Evolutionary conservation across 2,888 invertebrate species (phyloP).

Genomic region (Gibbula magus): DNA sequence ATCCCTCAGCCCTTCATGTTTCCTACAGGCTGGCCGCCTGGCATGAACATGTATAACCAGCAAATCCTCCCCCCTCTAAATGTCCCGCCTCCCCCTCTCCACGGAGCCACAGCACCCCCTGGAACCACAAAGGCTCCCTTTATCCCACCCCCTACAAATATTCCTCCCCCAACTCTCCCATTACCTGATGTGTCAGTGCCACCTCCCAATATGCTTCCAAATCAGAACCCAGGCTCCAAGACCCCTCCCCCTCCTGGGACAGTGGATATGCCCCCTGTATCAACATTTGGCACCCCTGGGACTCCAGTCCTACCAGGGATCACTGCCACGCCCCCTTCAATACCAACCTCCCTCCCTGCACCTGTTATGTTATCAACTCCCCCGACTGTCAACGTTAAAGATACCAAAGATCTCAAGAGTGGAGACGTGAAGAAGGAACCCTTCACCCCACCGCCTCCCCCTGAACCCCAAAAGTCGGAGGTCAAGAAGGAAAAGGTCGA

Average conservation of each 20-base stretch:
- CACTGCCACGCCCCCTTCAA: slow-evolving; percentile 34
- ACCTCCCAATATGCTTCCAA: neutral
- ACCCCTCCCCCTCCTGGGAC: slow-evolving; percentile 39
- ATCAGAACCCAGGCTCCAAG: slow-evolving; percentile 33
- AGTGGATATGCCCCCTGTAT: slow-evolving; percentile 25
- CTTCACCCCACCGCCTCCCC: slow-evolving; percentile 11
- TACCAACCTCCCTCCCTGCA: slow-evolving; percentile 40
- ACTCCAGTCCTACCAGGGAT: neutral
- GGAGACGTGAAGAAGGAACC: neutral
- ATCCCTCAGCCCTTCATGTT: slow-evolving; percentile 31
- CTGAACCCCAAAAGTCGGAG: neutral
- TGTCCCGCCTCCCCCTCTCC: slow-evolving; percentile 25
- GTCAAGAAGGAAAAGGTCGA: neutral
- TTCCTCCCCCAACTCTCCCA: slow-evolving; percentile 22
- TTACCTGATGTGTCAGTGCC: neutral
- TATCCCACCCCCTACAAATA: slow-evolving; percentile 27
- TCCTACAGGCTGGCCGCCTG: slow-evolving; percentile 31
- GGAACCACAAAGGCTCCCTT: slow-evolving; percentile 20
- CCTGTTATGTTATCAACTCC: slow-evolving; percentile 30
- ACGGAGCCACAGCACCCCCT: neutral
- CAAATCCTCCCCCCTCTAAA: slow-evolving; percentile 27
- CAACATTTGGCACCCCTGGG: neutral
- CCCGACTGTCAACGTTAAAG: slow-evolving; percentile 15
- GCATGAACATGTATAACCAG: slow-evolving; percentile 25
- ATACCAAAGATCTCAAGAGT: neutral